Percentiles rank a stretch among this genome's conserved stretches.
Conservation (phyloP, 1,140 invertebrate genomes). For the Ridgeia piscesae region DNA sequence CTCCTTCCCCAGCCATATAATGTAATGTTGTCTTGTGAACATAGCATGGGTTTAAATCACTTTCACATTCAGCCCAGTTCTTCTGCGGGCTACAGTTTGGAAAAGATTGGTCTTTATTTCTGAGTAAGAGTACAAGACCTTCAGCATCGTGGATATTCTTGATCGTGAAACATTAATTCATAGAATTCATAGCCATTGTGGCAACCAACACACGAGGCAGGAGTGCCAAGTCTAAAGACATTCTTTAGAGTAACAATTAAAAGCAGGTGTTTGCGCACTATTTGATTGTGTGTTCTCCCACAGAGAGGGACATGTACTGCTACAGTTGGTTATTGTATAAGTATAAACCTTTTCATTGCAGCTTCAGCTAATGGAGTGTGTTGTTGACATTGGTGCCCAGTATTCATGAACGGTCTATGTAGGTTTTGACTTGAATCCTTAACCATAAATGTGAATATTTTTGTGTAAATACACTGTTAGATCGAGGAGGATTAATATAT, state of each 20-base stretch:
- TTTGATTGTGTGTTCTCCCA: background rate
- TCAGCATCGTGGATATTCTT: background rate
- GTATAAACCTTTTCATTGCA: background rate
- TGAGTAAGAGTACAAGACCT: too few species aligned
- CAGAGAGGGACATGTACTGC: background rate
- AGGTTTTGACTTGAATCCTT: too few species aligned
- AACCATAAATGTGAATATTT: background rate
- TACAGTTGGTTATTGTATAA: background rate
- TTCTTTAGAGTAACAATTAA: background rate
- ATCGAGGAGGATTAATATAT: background rate
- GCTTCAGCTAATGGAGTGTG: background rate
- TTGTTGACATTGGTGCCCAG: background rate
- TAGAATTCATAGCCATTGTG: too few species aligned
- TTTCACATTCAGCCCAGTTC: too few species aligned
- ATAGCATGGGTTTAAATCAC: too few species aligned
- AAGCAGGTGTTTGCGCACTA: background rate
- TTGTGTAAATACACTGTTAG: background rate
- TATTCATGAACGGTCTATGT: background rate
- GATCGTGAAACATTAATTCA: background rate
- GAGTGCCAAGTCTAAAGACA: background rate
- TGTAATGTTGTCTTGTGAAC: too few species aligned
- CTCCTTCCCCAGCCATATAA: background rate
- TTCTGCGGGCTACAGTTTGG: too few species aligned
- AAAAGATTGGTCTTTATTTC: too few species aligned
- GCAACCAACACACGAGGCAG: too few species aligned